A percentile compares a stretch with the other conserved stretches of the same genome.
phyloP scores from a whole-genome alignment of 2,888 invertebrate genomes.

The Xestia sexstrigata region DNA sequence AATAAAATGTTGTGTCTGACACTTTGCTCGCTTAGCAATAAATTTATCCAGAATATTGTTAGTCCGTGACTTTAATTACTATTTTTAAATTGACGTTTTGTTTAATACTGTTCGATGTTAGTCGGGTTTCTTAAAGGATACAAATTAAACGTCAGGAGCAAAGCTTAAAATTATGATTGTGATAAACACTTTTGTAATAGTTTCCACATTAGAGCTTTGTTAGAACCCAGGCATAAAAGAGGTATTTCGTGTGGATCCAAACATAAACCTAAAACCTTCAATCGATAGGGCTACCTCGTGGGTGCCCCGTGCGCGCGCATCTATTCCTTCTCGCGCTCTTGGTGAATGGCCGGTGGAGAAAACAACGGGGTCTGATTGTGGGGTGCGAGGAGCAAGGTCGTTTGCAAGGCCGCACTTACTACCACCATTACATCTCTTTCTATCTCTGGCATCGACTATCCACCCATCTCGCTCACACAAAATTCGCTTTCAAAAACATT shows the following conservation, averaged over 20 bases:
- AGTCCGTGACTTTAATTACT: conserved; percentile 22
- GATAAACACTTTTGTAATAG: conserved; percentile 5
- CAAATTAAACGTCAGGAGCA: not conserved
- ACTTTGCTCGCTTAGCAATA: conserved; percentile 17
- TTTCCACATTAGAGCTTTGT: not conserved
- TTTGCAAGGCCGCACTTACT: conserved; percentile 85
- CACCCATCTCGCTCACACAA: conserved; percentile 72
- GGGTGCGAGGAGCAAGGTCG: conserved; percentile 85
- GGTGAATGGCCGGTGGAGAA: conserved; percentile 87
- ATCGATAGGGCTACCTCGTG: conserved; percentile 85
- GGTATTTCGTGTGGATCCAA: conserved; percentile 70
- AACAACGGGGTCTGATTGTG: conserved; percentile 77
- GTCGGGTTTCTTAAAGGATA: not conserved
- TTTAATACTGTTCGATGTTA: not conserved
- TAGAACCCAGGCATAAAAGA: conserved; percentile 20
- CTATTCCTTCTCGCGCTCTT: conserved; percentile 77
- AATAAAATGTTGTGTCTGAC: conserved; percentile 29
- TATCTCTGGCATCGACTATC: conserved; percentile 44
- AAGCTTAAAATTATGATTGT: not conserved
- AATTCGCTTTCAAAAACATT: conserved; percentile 81
- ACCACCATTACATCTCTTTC: conserved; percentile 81
- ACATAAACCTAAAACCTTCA: conserved; percentile 74
- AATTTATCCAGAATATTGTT: conserved; percentile 44
- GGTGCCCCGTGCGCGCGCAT: conserved; percentile 84
- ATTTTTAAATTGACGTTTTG: conserved; percentile 27